Base-by-base conservation (phyloP, 2,113 vertebrate genomes). In the Guaruba guarouba region DNA sequence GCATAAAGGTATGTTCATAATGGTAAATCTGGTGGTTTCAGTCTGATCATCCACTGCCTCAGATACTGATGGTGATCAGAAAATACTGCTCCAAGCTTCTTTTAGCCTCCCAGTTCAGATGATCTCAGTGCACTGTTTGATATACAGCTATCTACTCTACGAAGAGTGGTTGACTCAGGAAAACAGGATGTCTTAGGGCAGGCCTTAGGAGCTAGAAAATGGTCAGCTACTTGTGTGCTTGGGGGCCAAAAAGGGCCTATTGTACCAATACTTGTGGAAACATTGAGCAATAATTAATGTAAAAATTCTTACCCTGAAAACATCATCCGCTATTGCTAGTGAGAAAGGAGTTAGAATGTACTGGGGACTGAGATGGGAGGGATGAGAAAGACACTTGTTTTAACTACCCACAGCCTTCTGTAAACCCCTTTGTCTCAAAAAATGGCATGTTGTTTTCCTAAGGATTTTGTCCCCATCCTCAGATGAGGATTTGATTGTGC, bases 241-340 rank as follows among this genome's bases (percentile, higher is more conserved):
- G 12, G 23, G 19, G 35, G 22, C 29, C 70, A 22, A 7, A 68
- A 59, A 68, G 52, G 3, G 10, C 22, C 13, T 55, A 9, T 44
- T 83, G 17, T 64, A 3, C 18, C 44, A n/a, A 8, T 18, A 59
- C 6, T 22, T 0, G 0, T 39, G n/a, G 35, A 70, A 92, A 57
- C 5, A 62, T 9, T 9, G 9, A 74, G 27, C 6, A 75, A 39
- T 4, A 37, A 7, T 24, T 77, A 37, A 22, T 10, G 2, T 59
- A 41, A 61, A 93, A 68, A 37, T 68, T 16, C 41, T 55, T 43
- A 55, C 5, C 5, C 20, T 67, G 43, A 90, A 39, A 46, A 76
- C 2, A 1, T 6, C 13, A 41, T 43, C 46, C 0, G 0, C 33
- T 55, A 13, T 31, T 41, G 5, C 10, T 68, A 33, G 19, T 76